These are phyloP conservation scores for Parasteatoda lunata DNA, from an alignment of 2,888 invertebrate genomes.

Conservation along the genomic window DNA sequence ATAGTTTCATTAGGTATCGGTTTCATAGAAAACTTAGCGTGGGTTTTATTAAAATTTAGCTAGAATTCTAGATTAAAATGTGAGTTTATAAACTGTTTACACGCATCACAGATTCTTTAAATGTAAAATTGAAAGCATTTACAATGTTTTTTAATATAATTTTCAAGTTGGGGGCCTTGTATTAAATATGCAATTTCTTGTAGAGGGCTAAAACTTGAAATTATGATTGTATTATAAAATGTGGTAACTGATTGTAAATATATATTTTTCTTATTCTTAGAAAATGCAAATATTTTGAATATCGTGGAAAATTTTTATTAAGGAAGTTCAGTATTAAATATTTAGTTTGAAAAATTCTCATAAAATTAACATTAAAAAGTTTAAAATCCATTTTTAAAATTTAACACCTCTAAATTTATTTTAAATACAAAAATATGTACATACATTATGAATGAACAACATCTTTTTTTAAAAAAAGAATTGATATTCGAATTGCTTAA, in stretches of 20 bases:
- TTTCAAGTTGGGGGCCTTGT: background rate
- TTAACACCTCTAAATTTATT: background rate
- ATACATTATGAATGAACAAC: background rate
- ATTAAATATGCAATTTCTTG: background rate
- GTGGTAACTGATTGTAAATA: background rate
- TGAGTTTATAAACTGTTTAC: too few relatives aligned
- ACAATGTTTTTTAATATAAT: background rate
- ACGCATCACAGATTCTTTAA: too few relatives aligned
- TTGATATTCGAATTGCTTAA: background rate
- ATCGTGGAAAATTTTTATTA: background rate
- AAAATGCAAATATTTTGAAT: background rate
- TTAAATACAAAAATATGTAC: background rate
- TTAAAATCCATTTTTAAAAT: background rate
- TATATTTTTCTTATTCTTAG: background rate
- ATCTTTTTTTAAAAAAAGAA: background rate
- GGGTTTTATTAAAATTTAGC: too few relatives aligned
- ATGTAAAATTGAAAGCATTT: too few relatives aligned
- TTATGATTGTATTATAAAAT: background rate
- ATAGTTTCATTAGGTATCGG: slow-evolving; percentile 23
- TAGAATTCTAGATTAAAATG: too few relatives aligned
- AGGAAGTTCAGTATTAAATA: background rate
- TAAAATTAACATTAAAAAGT: background rate
- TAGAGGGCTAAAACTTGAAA: background rate
- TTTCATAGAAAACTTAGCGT: background rate
- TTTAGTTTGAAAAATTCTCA: background rate